A percentile compares a stretch with the other conserved stretches of the same genome.
These are phyloP conservation scores for Ariopsis seemanni DNA, from an alignment of 2,113 vertebrate species.

Conservation along the genomic window DNA sequence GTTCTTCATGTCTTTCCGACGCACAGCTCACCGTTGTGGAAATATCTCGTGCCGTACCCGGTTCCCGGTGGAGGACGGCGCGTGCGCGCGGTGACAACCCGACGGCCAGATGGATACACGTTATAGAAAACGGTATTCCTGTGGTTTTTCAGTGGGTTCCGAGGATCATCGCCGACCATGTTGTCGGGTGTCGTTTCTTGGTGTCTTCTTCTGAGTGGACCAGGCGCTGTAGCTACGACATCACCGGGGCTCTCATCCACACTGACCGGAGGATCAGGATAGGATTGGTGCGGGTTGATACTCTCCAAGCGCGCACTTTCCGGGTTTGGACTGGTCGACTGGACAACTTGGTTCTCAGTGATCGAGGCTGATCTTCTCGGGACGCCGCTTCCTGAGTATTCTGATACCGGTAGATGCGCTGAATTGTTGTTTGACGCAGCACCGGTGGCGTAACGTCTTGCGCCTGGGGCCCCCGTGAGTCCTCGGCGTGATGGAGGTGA, in stretches of 20 bases:
- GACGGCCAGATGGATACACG: constrained; percentile 61
- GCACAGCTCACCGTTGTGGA: constrained; percentile 74
- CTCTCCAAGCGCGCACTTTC: constrained; percentile 41
- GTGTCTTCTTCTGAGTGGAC: constrained; percentile 36
- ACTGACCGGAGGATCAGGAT: not conserved
- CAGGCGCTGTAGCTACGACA: not conserved
- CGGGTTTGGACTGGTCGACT: not conserved
- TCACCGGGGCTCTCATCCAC: not conserved
- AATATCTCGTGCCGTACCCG: constrained; percentile 74
- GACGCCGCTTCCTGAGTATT: constrained; percentile 24
- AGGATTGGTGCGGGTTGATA: constrained; percentile 14
- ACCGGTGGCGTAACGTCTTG: constrained; percentile 35
- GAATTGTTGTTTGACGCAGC: constrained; percentile 6
- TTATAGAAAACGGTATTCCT: constrained; percentile 76
- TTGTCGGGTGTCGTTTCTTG: constrained; percentile 38
- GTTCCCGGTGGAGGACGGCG: constrained; percentile 64
- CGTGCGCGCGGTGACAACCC: constrained; percentile 51
- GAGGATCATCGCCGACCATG: constrained; percentile 72
- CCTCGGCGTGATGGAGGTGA: constrained; percentile 7
- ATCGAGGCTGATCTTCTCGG: not conserved
- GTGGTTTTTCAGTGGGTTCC: constrained; percentile 66
- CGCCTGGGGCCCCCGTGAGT: constrained; percentile 41
- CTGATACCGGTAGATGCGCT: not conserved
- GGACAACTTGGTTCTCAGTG: not conserved
- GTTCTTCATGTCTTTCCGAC: not conserved